phyloP scores from a whole-genome alignment of 2,113 vertebrate genomes.

The Barbus barbus region DNA sequence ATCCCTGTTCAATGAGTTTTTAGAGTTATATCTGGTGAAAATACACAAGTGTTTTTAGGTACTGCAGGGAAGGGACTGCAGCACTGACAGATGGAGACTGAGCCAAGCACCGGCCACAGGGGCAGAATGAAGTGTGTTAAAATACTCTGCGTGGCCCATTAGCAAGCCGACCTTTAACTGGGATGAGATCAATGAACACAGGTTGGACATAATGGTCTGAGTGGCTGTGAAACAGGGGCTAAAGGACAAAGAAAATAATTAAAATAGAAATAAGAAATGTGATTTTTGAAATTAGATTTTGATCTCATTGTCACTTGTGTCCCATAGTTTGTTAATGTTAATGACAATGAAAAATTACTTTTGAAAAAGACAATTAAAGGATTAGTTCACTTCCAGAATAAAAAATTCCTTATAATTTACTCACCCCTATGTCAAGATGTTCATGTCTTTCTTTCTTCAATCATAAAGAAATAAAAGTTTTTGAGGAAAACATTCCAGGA shows the following conservation, averaged over 20 bases:
- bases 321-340: background rate
- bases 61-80: background rate
- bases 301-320: background rate
- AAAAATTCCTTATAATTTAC: too few relatives aligned
- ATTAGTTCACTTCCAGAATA: too few relatives aligned
- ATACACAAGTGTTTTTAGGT: background rate
- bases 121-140: conserved; percentile 19
- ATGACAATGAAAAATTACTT: background rate
- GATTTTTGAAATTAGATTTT: too few relatives aligned
- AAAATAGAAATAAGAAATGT: background rate
- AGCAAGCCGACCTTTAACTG: conserved; percentile 4
- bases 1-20: background rate
- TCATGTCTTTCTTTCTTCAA: too few relatives aligned
- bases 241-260: conserved; percentile 8
- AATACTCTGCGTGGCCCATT: conserved; percentile 22
- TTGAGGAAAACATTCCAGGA: too few relatives aligned
- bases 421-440: too few relatives aligned
- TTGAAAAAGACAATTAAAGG: background rate
- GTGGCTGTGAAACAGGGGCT: background rate
- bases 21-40: background rate
- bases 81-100: background rate
- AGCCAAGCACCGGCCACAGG: background rate
- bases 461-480: too few relatives aligned
- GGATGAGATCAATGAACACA: conserved; percentile 13
- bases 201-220: background rate